phyloP scores from a whole-genome alignment of 2,113 vertebrate species.

The Crypturellus undulatus region DNA sequence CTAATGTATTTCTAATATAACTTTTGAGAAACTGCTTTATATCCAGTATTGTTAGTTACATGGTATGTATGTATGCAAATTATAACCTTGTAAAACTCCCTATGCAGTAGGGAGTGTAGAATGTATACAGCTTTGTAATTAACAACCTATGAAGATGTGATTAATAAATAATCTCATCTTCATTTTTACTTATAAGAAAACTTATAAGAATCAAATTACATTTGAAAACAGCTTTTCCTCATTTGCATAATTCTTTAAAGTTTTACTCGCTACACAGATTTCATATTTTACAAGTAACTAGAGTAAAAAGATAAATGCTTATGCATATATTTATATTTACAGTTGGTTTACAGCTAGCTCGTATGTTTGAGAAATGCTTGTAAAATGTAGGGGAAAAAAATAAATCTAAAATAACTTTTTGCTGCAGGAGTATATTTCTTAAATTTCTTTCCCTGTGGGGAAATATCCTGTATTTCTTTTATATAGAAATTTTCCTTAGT shows the following conservation, averaged over 20 bases:
- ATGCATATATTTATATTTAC: background rate
- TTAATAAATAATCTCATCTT: background rate
- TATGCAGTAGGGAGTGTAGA: background rate
- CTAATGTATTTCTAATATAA: background rate
- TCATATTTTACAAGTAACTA: background rate
- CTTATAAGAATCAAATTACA: background rate
- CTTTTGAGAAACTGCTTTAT: background rate
- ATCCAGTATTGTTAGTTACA: background rate
- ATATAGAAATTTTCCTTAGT: background rate
- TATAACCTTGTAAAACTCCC: background rate
- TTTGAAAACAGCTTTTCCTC: background rate
- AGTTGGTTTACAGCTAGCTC: background rate
- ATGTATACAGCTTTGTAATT: background rate
- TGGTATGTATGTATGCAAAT: background rate
- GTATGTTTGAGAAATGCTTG: background rate
- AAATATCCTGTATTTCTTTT: background rate
- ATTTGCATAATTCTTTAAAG: background rate
- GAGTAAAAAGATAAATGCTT: background rate
- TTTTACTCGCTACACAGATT: background rate
- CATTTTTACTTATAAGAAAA: background rate
- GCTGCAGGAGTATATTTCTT: background rate
- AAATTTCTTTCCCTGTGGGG: background rate
- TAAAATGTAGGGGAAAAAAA: background rate
- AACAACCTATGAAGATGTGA: background rate
- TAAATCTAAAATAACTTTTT: background rate